Evolutionary conservation across 2,113 vertebrate genomes (phyloP).

Genomic region (Alces alces): DNA sequence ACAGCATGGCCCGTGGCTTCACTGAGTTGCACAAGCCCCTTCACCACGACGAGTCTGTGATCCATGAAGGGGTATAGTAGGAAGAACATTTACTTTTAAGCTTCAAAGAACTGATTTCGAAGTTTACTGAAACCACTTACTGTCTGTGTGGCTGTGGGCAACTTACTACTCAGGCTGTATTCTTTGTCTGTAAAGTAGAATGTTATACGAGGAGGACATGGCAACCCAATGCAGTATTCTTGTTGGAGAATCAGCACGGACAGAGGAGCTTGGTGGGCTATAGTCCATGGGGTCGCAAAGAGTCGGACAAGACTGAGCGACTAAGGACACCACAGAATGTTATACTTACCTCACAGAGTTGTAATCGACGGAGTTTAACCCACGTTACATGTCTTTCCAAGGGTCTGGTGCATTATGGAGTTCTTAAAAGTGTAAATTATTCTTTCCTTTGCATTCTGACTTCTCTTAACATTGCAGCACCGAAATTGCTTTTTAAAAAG

Average conservation of each 20-base stretch:
- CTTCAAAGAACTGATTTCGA: background rate
- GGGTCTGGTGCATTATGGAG: background rate
- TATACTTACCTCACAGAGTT: background rate
- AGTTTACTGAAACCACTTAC: background rate
- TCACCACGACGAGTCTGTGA: background rate
- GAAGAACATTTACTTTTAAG: slow-evolving; percentile 21
- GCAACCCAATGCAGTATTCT: background rate
- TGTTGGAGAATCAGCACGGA: background rate
- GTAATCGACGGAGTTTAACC: background rate
- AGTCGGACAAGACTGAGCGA: background rate
- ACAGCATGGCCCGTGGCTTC: background rate
- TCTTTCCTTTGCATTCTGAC: background rate
- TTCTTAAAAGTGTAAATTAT: background rate
- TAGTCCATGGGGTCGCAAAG: background rate
- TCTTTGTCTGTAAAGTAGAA: background rate
- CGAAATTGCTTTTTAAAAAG: background rate
- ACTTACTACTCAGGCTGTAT: background rate
- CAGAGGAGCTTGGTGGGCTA: background rate
- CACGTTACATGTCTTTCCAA: background rate
- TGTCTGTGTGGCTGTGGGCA: background rate
- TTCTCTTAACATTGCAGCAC: background rate
- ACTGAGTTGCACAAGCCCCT: background rate
- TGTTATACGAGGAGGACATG: background rate
- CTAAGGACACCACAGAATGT: background rate
- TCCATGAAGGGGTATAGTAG: background rate